Conservation (phyloP, 1,140 invertebrate species). For the Camponotus pennsylvanicus region DNA sequence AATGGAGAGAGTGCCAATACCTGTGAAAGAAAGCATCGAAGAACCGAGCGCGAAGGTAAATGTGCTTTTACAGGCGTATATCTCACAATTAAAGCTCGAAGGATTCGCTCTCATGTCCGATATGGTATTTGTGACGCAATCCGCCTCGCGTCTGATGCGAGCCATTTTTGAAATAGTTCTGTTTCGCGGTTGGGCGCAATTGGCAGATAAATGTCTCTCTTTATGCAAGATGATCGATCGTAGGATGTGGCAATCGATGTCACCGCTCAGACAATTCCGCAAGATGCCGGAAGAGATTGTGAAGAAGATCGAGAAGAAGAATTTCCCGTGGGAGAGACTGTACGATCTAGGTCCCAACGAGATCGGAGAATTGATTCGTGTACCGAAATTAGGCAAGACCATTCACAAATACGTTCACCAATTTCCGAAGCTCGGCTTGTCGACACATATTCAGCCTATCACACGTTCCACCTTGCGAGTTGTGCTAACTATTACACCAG, state of each 20-base stretch:
- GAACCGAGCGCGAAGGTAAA: slow-evolving; percentile 99
- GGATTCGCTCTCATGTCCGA: slow-evolving; percentile 99
- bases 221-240: slow-evolving; percentile 99
- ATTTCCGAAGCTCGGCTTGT: slow-evolving; percentile 97
- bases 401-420: slow-evolving; percentile 99
- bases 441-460: slow-evolving; percentile 99
- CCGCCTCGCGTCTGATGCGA: slow-evolving; percentile 96
- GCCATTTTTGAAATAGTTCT: slow-evolving; percentile 99
- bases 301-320: slow-evolving; percentile 99
- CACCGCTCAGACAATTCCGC: slow-evolving; percentile 98
- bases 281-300: slow-evolving; percentile 99
- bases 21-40: slow-evolving; percentile 99
- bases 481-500: slow-evolving; percentile 99
- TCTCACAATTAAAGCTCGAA: slow-evolving; percentile 99
- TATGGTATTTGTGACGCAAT: slow-evolving; percentile 99
- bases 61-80: slow-evolving; percentile 98
- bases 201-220: slow-evolving; percentile 98
- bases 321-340: slow-evolving; percentile 96
- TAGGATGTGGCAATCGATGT: slow-evolving; percentile 99
- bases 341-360: slow-evolving; percentile 99
- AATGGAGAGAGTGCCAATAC: slow-evolving; percentile 99
- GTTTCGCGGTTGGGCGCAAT: slow-evolving; percentile 97
- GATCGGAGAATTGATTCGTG: slow-evolving; percentile 98
- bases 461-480: slow-evolving; percentile 97
- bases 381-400: slow-evolving; percentile 98